Evolutionary conservation across 2,888 invertebrate species (phyloP).

Genomic region (Belgica antarctica): DNA sequence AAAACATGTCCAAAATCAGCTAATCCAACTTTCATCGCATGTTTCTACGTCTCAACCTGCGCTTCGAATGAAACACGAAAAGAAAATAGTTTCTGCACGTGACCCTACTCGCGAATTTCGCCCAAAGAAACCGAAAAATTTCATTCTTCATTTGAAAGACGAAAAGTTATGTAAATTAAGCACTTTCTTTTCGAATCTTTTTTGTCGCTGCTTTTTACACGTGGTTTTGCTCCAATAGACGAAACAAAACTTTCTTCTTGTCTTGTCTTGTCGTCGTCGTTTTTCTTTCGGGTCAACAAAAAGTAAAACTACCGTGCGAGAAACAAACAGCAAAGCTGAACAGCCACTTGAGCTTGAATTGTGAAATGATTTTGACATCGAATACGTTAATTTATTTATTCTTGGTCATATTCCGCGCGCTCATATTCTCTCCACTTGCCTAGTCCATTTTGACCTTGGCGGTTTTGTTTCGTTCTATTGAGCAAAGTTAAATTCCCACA

Average conservation of each 20-base stretch:
- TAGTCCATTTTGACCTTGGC: constrained; percentile 11
- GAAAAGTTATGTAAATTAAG: constrained; percentile 13
- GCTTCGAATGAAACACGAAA: too few relatives aligned
- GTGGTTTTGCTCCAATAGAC: constrained; percentile 17
- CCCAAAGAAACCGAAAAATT: constrained; percentile 4
- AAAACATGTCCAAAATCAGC: too few relatives aligned
- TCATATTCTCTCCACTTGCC: background rate
- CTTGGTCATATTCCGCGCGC: constrained; percentile 15
- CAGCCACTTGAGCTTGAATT: background rate
- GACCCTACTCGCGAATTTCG: too few relatives aligned
- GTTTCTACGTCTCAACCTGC: too few relatives aligned
- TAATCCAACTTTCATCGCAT: too few relatives aligned
- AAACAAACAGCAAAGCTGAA: background rate
- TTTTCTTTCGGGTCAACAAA: background rate
- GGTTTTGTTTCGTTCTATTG: too few relatives aligned
- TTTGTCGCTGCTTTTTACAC: constrained; percentile 10
- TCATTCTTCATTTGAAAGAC: background rate
- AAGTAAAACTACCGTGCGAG: constrained; percentile 10
- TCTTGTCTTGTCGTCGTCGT: background rate
- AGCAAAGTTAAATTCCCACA: constrained; percentile 4
- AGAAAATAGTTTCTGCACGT: too few relatives aligned
- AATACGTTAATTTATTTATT: background rate
- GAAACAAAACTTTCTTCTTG: background rate
- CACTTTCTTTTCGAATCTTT: constrained; percentile 8
- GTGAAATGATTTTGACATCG: background rate